Base-by-base conservation (phyloP, 2,888 invertebrate genomes). In the Brenthis hecate region DNA sequence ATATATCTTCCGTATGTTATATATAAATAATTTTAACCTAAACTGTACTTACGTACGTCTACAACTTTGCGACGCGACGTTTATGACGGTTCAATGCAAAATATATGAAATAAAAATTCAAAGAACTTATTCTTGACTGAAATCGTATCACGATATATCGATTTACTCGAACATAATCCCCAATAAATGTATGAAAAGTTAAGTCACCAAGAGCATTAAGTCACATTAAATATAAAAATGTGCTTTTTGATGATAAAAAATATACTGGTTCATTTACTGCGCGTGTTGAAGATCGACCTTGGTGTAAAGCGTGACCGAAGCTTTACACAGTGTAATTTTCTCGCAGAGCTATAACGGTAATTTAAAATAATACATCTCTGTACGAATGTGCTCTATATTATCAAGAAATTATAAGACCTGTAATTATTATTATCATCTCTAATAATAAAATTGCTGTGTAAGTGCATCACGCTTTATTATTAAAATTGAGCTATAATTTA, bases 201-300 rank as follows among this genome's bases (percentile, higher is more conserved):
- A 47, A 47, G 3, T 50, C 48, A 60, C 58, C 23, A 28, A 60
- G n/a, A 60, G 48, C 48, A 60, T 60, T 48, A 48, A 28, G 23
- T 28, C 23, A 11, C n/a, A 56, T 47, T 60, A 50, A 50, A 50
- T 58, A 51, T 51, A 19, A 56, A 36, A 65, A 51, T 57, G 56
- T 65, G 48, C 56, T 65, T 65, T 56, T 56, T 32, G 28, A 56
- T 13, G 50, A 36, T 56, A 66, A 66, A 66, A 60, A 32, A 16
- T 43, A 56, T 23, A 62, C 50, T 43, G 23, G 60, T 61, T 50
- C 54, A 55, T 61, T 56, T 56, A 48, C 54, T 61, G 50, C 61
- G 61, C 56, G 53, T 68, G 57, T 64, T 62, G 64, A 70, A 54
- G 50, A 47, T 55, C 68, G 70, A 72, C 73, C 73, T 72, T 73